Base-by-base conservation (phyloP, 2,888 invertebrate genomes). In the Drosophila borealis region DNA sequence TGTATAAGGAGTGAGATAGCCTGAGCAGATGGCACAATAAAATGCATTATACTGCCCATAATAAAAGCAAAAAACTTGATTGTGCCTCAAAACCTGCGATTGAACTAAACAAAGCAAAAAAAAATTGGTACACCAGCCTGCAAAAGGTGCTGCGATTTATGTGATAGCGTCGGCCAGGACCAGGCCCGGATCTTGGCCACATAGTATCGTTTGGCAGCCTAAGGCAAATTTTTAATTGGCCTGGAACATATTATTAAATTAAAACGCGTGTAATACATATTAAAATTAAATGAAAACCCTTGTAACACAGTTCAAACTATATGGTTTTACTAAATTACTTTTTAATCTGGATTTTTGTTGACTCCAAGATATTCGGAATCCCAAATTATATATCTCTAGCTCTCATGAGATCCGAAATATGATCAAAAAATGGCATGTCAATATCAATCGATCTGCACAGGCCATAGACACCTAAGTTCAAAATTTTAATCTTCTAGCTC, bases 31-130 rank as follows among this genome's bases (percentile, higher is more conserved):
- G 78, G 80, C 56, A 59, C 68, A 67, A 78, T 87, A 84, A 87
- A 78, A 84, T 79, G 79, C 81, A 74, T 81, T 73, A 84, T 81
- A 69, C 74, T 64, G 39, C 44, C 63, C 60, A 67, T 78, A 84
- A 87, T 78, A 86, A 86, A 83, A 71, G 64, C 78, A 60, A 70
- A 79, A 88, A 86, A 84, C 84, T 88, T 85, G 80, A 85, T 85
- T 88, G 78, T 59, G 78, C 66, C 77, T 67, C 76, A 63, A 74
- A 67, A 49, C 55, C 65, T 63, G 72, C 63, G 68, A 73, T 63
- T 42, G 48, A 60, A 71, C 59, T 64, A 64, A 71, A 51, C 64
- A 50, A 34, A 59, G 63, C 17, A 45, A 55, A 49, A 64, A 55
- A 39, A 25, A 44, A 36, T 45, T 51, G 53, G 50, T 41, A 46